These are phyloP conservation scores for Drosophila malerkotliana DNA, from an alignment of 1,140 invertebrate genomes.

Conservation along the genomic window DNA sequence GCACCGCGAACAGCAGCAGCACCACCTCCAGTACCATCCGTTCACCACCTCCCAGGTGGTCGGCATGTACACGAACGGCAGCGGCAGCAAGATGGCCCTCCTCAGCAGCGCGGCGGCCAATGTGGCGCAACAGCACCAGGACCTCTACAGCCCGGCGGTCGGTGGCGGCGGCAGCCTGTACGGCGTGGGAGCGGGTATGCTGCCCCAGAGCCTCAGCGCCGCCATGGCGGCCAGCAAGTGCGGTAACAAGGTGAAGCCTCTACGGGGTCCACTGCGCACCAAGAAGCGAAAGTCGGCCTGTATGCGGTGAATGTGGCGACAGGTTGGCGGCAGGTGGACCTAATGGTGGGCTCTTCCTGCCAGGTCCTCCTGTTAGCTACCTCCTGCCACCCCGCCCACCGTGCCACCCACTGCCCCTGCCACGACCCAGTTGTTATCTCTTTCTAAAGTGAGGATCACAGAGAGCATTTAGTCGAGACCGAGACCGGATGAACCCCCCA, in stretches of 20 bases:
- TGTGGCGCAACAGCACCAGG: slow-evolving; percentile 51
- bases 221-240: slow-evolving; percentile 47
- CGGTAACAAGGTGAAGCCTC: slow-evolving; percentile 56
- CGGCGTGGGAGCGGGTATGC: background rate
- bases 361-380: slow-evolving; percentile 6
- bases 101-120: slow-evolving; percentile 73
- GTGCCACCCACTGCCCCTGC: background rate
- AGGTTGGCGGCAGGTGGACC: slow-evolving; percentile 39
- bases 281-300: slow-evolving; percentile 79
- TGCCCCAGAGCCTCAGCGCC: slow-evolving; percentile 47
- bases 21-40: slow-evolving; percentile 28
- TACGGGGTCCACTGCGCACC: slow-evolving; percentile 65
- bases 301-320: slow-evolving; percentile 79
- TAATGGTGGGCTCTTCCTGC: background rate
- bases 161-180: slow-evolving; percentile 15
- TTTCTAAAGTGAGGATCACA: slow-evolving; percentile 52
- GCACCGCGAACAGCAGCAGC: slow-evolving; percentile 36
- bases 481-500: slow-evolving; percentile 13
- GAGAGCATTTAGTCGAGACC: slow-evolving; percentile 54
- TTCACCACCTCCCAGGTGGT: slow-evolving; percentile 25
- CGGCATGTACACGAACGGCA: slow-evolving; percentile 62
- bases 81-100: slow-evolving; percentile 73
- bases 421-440: slow-evolving; percentile 43
- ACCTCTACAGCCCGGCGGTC: slow-evolving; percentile 7
- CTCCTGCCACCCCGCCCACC: background rate